Evolutionary conservation across 1,140 invertebrate species (phyloP).

Genomic region (Mercenaria mercenaria): DNA sequence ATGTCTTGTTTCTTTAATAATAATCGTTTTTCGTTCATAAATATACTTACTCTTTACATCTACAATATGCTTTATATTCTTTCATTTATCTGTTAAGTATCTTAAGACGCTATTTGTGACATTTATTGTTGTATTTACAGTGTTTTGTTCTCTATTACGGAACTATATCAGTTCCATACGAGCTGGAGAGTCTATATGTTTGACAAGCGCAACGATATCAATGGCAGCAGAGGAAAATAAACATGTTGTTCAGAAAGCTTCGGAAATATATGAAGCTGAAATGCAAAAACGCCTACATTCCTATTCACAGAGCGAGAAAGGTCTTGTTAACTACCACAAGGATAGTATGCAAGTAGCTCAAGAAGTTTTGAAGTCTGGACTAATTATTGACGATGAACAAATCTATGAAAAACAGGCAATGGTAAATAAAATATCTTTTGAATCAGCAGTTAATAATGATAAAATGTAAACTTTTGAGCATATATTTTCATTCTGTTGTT

Average conservation of each 20-base stretch:
- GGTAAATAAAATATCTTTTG: neutral
- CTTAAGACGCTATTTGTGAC: neutral
- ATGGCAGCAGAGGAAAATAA: neutral
- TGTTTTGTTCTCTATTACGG: neutral
- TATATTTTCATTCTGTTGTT: no score
- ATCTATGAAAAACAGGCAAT: constrained; percentile 5
- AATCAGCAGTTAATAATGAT: no score
- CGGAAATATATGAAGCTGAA: neutral
- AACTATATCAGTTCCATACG: neutral
- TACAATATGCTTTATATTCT: neutral
- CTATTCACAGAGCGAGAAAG: neutral
- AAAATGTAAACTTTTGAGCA: no score
- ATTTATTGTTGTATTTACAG: neutral
- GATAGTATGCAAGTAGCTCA: neutral
- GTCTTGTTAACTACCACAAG: neutral
- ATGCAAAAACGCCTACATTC: neutral
- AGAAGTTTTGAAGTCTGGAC: neutral
- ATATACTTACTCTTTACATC: neutral
- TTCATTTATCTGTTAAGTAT: neutral
- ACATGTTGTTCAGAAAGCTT: neutral
- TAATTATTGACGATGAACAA: neutral
- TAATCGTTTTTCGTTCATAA: neutral
- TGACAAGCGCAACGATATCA: neutral
- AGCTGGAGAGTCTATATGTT: neutral
- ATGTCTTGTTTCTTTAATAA: neutral